Conservation (phyloP, 2,888 invertebrate species). For the Cyaniris semiargus region DNA sequence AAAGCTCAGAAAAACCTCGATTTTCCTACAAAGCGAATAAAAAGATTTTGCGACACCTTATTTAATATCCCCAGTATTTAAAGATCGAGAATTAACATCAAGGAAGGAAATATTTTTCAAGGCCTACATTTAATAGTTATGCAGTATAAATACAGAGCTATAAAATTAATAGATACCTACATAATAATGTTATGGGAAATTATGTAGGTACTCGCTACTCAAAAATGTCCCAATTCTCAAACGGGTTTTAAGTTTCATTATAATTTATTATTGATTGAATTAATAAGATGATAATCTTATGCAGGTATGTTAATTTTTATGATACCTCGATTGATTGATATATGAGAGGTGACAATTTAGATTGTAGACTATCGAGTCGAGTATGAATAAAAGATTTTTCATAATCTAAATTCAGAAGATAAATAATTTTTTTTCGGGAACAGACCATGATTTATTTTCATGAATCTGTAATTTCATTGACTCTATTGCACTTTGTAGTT, state of each 20-base stretch:
- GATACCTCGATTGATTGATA: background rate
- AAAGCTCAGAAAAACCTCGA: too few species aligned
- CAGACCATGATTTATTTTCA: too few species aligned
- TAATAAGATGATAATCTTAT: background rate
- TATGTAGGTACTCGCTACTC: background rate
- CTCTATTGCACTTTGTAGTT: too few species aligned
- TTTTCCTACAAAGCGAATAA: too few species aligned
- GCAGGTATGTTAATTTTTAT: slow-evolving; percentile 1
- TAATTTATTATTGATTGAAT: background rate
- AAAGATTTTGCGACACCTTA: too few species aligned
- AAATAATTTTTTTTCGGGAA: too few species aligned
- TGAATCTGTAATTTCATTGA: too few species aligned
- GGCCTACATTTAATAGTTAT: background rate
- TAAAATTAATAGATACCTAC: background rate
- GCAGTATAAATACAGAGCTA: background rate
- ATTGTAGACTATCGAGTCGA: background rate
- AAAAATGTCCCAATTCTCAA: background rate
- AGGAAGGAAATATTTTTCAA: background rate
- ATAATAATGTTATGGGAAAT: background rate
- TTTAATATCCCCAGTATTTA: background rate
- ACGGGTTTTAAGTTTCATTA: background rate
- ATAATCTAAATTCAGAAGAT: background rate
- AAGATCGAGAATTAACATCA: background rate
- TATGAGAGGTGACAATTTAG: background rate
- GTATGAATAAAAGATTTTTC: background rate